Conservation (phyloP, 2,888 invertebrate species). For the Antitype chi region DNA sequence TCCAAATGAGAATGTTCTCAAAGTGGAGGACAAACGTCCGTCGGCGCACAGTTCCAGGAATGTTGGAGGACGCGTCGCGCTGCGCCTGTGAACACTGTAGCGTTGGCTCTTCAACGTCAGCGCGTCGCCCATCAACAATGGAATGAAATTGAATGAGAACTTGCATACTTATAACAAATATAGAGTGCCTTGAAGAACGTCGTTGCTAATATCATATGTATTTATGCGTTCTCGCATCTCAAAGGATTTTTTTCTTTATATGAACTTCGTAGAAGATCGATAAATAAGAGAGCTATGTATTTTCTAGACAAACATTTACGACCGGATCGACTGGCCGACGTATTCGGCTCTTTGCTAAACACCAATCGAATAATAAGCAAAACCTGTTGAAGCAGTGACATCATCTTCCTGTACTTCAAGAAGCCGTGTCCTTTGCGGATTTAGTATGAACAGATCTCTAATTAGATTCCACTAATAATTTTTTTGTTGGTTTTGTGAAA, state of each 20-base stretch:
- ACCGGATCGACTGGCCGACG: slow-evolving; percentile 74
- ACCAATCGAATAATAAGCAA: slow-evolving; percentile 86
- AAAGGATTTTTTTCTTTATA: slow-evolving; percentile 28
- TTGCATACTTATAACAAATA: slow-evolving; percentile 60
- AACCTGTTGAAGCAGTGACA: slow-evolving; percentile 89
- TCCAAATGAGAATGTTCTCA: slow-evolving; percentile 69
- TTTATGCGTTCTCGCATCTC: slow-evolving; percentile 55
- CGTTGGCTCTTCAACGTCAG: slow-evolving; percentile 47
- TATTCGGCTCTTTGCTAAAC: slow-evolving; percentile 79
- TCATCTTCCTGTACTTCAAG: slow-evolving; percentile 87
- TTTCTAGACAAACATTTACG: slow-evolving; percentile 64
- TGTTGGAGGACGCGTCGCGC: slow-evolving; percentile 61
- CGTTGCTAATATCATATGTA: slow-evolving; percentile 56
- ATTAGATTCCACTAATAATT: slow-evolving; percentile 36
- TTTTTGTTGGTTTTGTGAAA: slow-evolving; percentile 19
- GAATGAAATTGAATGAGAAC: slow-evolving; percentile 75
- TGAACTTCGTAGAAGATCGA: slow-evolving; percentile 29
- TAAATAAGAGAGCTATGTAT: slow-evolving; percentile 38
- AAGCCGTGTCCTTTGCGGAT: slow-evolving; percentile 84
- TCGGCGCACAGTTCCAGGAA: slow-evolving; percentile 76
- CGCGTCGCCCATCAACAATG: slow-evolving; percentile 68
- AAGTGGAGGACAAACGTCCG: slow-evolving; percentile 70
- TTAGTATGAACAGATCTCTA: slow-evolving; percentile 53
- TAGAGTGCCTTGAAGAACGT: slow-evolving; percentile 42
- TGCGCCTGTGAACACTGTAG: slow-evolving; percentile 44